Conservation (phyloP, 2,113 vertebrate species). For the Myrmecobius fasciatus region DNA sequence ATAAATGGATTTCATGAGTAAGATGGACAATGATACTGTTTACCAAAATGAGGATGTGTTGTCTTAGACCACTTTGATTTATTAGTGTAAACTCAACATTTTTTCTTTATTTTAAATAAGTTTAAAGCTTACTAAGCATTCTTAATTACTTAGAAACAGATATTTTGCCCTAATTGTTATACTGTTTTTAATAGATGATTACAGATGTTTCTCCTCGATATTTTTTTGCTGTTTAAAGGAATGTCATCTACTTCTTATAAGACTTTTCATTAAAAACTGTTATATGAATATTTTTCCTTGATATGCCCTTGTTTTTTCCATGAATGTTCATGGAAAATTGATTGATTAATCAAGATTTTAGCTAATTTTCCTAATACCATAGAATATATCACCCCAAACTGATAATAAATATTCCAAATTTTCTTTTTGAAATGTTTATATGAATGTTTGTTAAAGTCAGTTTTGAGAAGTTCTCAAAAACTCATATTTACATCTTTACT, state of each 20-base stretch:
- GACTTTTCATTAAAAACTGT: background rate
- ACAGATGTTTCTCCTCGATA: slow-evolving; percentile 44
- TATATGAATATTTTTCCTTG: background rate
- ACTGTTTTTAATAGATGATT: slow-evolving; percentile 49
- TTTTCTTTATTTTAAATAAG: slow-evolving; percentile 64
- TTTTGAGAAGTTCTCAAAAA: background rate
- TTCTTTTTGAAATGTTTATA: background rate
- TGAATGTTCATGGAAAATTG: slow-evolving; percentile 19
- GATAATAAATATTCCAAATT: background rate
- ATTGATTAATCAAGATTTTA: slow-evolving; percentile 53
- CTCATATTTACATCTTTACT: background rate
- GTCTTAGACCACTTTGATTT: slow-evolving; percentile 31
- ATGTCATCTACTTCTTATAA: background rate
- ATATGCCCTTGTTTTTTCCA: background rate
- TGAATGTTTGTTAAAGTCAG: background rate
- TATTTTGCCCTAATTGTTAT: slow-evolving; percentile 10
- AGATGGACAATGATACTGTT: slow-evolving; percentile 47
- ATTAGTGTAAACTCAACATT: slow-evolving; percentile 14
- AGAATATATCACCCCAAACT: background rate
- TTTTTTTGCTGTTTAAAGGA: slow-evolving; percentile 38
- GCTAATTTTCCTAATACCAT: slow-evolving; percentile 1
- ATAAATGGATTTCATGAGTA: slow-evolving; percentile 61
- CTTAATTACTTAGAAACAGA: slow-evolving; percentile 57
- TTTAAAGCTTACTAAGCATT: slow-evolving; percentile 46
- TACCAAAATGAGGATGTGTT: slow-evolving; percentile 56